Percentiles rank a stretch among this genome's conserved stretches.
Evolutionary conservation across 1,140 invertebrate species (phyloP).

Genomic region (Sminthurinus signatus): DNA sequence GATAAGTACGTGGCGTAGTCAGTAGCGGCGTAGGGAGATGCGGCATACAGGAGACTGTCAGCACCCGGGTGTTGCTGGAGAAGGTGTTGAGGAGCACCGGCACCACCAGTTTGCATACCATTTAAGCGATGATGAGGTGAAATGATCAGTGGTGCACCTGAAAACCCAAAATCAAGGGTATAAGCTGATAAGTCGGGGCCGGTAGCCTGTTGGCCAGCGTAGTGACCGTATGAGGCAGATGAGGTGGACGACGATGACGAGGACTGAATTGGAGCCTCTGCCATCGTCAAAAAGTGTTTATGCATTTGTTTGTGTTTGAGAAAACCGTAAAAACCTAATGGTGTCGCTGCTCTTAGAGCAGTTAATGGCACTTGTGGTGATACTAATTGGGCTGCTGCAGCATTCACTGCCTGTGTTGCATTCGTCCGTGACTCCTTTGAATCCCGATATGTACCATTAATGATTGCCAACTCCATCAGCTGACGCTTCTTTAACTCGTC

Average conservation of each 20-base stretch:
- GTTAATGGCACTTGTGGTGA: conserved; percentile 41
- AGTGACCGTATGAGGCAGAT: conserved; percentile 17
- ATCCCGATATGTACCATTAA: conserved; percentile 98
- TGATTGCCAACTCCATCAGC: conserved; percentile 98
- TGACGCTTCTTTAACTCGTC: conserved; percentile 99
- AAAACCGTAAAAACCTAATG: conserved; percentile 43
- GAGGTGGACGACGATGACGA: conserved; percentile 14
- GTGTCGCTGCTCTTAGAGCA: conserved; percentile 40
- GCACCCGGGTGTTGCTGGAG: conserved; percentile 55
- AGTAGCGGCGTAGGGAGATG: conserved; percentile 56
- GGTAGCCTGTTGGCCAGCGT: conserved; percentile 17
- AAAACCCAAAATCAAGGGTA: conserved; percentile 36
- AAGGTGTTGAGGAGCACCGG: conserved; percentile 49
- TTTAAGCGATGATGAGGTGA: conserved; percentile 68
- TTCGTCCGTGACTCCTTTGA: conserved; percentile 65
- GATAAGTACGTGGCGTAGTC: conserved; percentile 85
- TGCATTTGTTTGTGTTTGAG: conserved; percentile 36
- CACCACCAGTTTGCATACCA: conserved; percentile 58
- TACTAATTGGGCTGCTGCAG: conserved; percentile 36
- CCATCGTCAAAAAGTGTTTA: conserved; percentile 33
- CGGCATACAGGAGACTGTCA: conserved; percentile 66
- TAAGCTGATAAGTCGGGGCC: conserved; percentile 24
- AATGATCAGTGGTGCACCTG: conserved; percentile 78
- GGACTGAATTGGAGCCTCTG: conserved; percentile 16
- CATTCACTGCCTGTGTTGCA: conserved; percentile 16